Percentiles rank a stretch among this genome's conserved stretches.
These are phyloP conservation scores for Anodontia alba DNA, from an alignment of 2,888 invertebrate species.

Conservation along the genomic window DNA sequence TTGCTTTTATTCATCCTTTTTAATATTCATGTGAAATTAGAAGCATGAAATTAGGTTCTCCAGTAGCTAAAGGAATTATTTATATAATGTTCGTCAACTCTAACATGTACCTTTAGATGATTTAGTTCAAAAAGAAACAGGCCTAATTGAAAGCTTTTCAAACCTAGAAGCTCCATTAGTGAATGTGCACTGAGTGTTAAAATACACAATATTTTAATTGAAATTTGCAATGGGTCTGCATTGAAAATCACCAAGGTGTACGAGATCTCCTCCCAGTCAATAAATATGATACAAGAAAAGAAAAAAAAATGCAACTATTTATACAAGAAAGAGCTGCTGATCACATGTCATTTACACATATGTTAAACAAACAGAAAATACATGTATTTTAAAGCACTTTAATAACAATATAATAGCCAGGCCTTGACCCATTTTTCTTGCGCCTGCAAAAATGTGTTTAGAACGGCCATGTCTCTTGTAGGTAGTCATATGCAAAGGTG, in stretches of 20 bases:
- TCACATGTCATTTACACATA: too few relatives aligned
- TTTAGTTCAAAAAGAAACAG: slow-evolving; percentile 13
- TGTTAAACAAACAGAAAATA: too few relatives aligned
- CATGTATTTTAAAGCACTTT: too few relatives aligned
- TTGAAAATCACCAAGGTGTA: background rate
- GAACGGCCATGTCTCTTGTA: too few relatives aligned
- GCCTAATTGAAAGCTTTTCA: slow-evolving; percentile 9
- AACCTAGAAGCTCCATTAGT: slow-evolving; percentile 6
- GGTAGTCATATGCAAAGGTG: too few relatives aligned
- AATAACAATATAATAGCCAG: too few relatives aligned
- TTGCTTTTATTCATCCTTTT: background rate
- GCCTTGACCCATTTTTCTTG: too few relatives aligned
- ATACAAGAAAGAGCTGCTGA: too few relatives aligned
- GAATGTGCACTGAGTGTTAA: slow-evolving; percentile 12
- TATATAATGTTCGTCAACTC: slow-evolving; percentile 13
- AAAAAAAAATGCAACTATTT: too few relatives aligned
- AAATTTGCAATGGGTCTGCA: slow-evolving; percentile 5
- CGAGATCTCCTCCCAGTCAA: background rate
- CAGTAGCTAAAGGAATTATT: slow-evolving; percentile 4
- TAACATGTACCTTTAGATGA: slow-evolving; percentile 1
- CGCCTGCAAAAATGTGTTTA: too few relatives aligned
- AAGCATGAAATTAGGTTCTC: slow-evolving; percentile 2
- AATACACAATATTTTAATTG: slow-evolving; percentile 11
- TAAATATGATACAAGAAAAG: background rate
- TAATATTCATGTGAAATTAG: slow-evolving; percentile 8